These are phyloP conservation scores for Agonopterix arenella DNA, from an alignment of 2,888 invertebrate species.

Conservation along the genomic window DNA sequence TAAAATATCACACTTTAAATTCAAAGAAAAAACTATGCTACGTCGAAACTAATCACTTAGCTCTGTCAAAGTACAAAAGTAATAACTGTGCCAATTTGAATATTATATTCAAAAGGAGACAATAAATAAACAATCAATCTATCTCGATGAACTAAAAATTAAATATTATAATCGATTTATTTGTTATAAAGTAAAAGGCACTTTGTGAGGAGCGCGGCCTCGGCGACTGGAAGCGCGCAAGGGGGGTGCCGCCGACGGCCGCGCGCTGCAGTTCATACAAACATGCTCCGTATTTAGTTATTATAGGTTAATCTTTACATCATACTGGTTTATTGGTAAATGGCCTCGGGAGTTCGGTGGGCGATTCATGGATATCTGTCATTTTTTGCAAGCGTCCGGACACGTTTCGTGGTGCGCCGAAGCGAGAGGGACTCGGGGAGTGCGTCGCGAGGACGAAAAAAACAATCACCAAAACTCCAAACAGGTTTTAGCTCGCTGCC, in stretches of 20 bases:
- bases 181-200: constrained; percentile 70
- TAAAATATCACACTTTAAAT: constrained; percentile 77
- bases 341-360: constrained; percentile 56
- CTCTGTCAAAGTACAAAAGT: constrained; percentile 72
- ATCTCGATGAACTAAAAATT: constrained; percentile 73
- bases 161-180: constrained; percentile 70
- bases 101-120: constrained; percentile 67
- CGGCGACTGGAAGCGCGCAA: constrained; percentile 48
- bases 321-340: constrained; percentile 41
- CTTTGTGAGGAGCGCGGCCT: constrained; percentile 39
- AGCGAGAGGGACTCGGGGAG: constrained; percentile 34
- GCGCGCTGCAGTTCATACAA: constrained; percentile 33
- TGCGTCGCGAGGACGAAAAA: constrained; percentile 53
- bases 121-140: constrained; percentile 75
- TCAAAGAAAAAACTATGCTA: constrained; percentile 71
- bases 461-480: constrained; percentile 65
- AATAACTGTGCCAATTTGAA: constrained; percentile 74
- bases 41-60: constrained; percentile 69
- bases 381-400: constrained; percentile 49
- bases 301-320: constrained; percentile 33
- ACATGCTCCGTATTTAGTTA: constrained; percentile 46
- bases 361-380: constrained; percentile 41
- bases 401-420: constrained; percentile 28
- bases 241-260: constrained; percentile 30
- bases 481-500: constrained; percentile 58